Conservation (phyloP, 2,113 vertebrate species). For the Sterna hirundo region DNA sequence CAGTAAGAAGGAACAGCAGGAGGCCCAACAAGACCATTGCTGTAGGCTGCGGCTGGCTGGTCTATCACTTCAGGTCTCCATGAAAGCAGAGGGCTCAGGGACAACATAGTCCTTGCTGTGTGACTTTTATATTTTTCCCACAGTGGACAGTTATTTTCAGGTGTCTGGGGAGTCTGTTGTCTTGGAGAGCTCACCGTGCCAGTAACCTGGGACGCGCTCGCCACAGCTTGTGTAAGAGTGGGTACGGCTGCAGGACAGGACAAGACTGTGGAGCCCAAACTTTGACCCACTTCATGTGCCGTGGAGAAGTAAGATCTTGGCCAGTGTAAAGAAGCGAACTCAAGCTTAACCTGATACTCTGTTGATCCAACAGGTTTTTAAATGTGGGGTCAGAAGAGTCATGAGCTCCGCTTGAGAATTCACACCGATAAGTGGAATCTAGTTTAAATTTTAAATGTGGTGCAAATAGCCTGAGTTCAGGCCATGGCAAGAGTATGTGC, state of each 20-base stretch:
- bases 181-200: not conserved
- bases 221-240: rapidly evolving
- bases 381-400: not conserved
- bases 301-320: not conserved
- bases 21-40: not conserved
- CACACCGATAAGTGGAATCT: not conserved
- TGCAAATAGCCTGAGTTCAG: not conserved
- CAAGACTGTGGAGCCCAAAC: not conserved
- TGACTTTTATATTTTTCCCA: not conserved
- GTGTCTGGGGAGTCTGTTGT: not conserved
- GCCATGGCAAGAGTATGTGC: not conserved
- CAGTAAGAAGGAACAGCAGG: not conserved
- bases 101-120: no score
- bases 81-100: not conserved
- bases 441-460: not conserved
- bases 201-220: rapidly evolving
- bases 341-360: not conserved
- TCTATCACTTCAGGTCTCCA: not conserved
- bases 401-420: not conserved
- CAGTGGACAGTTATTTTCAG: not conserved
- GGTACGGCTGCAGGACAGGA: not conserved
- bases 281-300: not conserved
- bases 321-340: not conserved
- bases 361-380: not conserved
- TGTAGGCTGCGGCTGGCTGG: not conserved